These are phyloP conservation scores for Malaclemys terrapin DNA, from an alignment of 2,113 vertebrate species.

Conservation along the genomic window DNA sequence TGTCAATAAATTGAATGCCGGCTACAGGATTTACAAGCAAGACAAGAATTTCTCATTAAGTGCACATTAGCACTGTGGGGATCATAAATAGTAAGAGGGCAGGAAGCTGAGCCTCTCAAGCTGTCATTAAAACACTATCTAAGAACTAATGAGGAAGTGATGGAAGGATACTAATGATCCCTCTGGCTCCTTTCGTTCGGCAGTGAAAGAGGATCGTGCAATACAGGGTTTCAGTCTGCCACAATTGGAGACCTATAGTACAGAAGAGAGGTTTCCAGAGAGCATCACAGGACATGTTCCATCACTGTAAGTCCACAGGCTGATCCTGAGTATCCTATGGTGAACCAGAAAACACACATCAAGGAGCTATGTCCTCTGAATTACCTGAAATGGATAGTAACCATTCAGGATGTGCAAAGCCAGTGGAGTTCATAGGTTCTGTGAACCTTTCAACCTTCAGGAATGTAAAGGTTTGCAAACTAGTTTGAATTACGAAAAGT, in stretches of 20 bases:
- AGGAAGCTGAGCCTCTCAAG: constrained; percentile 81
- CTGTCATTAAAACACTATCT: constrained; percentile 87
- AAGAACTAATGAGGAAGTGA: constrained; percentile 87
- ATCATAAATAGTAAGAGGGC: constrained; percentile 87
- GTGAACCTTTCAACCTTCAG: neutral
- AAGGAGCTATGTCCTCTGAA: neutral
- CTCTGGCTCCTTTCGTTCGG: constrained; percentile 70
- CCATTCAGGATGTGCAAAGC: neutral
- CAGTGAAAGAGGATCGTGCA: neutral
- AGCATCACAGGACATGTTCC: neutral
- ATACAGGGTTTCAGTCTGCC: constrained; percentile 21
- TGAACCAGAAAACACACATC: fast-evolving
- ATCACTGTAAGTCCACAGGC: neutral
- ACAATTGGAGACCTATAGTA: neutral
- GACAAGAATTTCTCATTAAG: constrained; percentile 93
- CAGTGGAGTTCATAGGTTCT: fast-evolving
- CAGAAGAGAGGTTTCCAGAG: neutral
- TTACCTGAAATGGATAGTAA: fast-evolving
- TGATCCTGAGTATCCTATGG: neutral
- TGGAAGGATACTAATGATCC: constrained; percentile 82
- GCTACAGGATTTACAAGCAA: constrained; percentile 91
- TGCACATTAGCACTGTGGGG: constrained; percentile 89
- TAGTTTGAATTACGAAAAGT: neutral
- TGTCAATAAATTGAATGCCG: constrained; percentile 91
- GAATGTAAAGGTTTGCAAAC: neutral